phyloP scores from a whole-genome alignment of 2,113 vertebrate species.

The Hippocampus mohnikei region DNA sequence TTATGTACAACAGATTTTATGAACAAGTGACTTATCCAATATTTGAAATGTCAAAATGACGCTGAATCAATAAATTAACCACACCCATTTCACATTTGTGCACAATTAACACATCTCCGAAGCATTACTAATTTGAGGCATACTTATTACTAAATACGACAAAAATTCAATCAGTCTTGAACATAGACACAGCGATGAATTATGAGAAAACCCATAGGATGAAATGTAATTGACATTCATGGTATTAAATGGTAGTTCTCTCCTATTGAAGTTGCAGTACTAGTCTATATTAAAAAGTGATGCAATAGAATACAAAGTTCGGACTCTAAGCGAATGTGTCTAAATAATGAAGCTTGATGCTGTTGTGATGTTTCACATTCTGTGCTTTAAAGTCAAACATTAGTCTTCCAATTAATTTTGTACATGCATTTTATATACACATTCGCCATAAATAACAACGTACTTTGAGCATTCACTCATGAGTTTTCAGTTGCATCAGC shows the following conservation, averaged over 20 bases:
- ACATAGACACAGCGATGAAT: neutral
- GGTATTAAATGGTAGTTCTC: neutral
- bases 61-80: too few relatives aligned
- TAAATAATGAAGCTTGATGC: neutral
- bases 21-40: too few relatives aligned
- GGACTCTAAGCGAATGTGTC: neutral
- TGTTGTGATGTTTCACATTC: neutral
- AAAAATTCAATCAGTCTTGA: too few relatives aligned
- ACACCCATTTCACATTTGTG: neutral
- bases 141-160: neutral
- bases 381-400: neutral
- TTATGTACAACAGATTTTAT: too few relatives aligned
- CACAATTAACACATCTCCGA: neutral
- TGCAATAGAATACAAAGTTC: neutral
- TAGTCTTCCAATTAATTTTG: neutral
- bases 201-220: neutral
- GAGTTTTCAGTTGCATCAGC: slow-evolving; percentile 74
- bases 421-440: neutral
- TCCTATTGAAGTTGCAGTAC: neutral
- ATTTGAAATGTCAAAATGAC: too few relatives aligned
- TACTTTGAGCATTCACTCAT: neutral
- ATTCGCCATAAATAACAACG: too few relatives aligned
- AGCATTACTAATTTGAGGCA: neutral
- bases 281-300: neutral
- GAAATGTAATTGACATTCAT: neutral